Evolutionary conservation across 1,140 invertebrate genomes (phyloP), one percentile per base, ranked within the genome.

Genomic region (Drosophila yakuba): DNA sequence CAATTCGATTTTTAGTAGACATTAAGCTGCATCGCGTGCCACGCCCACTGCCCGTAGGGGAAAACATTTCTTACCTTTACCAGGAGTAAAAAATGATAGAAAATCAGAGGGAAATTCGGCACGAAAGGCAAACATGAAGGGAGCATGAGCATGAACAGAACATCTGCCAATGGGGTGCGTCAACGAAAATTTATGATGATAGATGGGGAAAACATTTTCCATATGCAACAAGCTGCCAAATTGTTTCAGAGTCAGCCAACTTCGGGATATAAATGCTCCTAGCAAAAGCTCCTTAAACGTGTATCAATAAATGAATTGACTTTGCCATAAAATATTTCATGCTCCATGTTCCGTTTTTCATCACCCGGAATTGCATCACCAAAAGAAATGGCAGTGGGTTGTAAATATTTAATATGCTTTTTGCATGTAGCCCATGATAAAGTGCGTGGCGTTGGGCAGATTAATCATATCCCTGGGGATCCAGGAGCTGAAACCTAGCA

Each of bases 1-100:
- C 83, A 89, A 77, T 88, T 88, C 83, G 83, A 89, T 88, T 89
- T 89, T 88, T 88, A 88, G 84, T 89, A 89, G 84, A 88, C 84
- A 88, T 89, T 88, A 88, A 89, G 84, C 83, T 86, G 73, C 43
- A 62, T 75, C 71, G 63, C 73, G 78, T 83, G 66, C 66, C 75
- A 51, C 69, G 78, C 73, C 78, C 55, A 35, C 43, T 44, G 64
- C 67, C 68, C 48, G 20, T 20, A 2, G 1, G 20, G 20, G 20
- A 20, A 54, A 68, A 71, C 68, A 58, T 50, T 41, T 56, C 57
- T 35, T 52, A 63, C 55, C 66, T 38, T 69, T 14, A 10, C 28
- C 14, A 11, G 23, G 23, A 47, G 10, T 2, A 47, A 47, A 23
- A 23, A 23, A 14, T 25, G 25, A 45, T 52, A 10, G 63, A 11